phyloP scores from a whole-genome alignment of 2,888 invertebrate genomes.

The Leptinotarsa rubiginosa region DNA sequence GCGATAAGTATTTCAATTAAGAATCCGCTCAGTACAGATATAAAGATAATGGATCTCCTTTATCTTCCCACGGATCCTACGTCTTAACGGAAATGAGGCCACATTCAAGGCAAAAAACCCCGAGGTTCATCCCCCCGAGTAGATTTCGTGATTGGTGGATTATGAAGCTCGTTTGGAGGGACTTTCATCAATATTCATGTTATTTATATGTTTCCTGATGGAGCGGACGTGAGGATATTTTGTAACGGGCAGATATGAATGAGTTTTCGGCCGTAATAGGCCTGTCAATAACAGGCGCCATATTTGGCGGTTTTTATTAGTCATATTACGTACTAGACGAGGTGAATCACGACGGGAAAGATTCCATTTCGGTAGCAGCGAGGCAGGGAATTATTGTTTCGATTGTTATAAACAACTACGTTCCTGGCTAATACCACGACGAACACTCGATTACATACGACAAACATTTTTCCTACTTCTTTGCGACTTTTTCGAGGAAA shows the following conservation, averaged over 20 bases:
- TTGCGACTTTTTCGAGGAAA: too few relatives aligned
- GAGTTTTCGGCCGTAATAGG: not conserved
- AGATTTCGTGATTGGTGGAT: not conserved
- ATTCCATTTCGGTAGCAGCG: not conserved
- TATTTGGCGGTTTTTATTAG: not conserved
- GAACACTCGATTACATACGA: too few relatives aligned
- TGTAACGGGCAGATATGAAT: not conserved
- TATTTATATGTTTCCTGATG: not conserved
- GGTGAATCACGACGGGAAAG: not conserved
- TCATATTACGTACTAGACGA: not conserved
- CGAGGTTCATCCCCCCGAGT: not conserved
- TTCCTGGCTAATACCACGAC: too few relatives aligned
- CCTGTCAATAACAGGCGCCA: not conserved
- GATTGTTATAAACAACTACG: too few relatives aligned
- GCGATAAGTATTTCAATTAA: not conserved
- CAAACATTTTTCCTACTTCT: too few relatives aligned
- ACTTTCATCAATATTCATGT: slow-evolving; percentile 2
- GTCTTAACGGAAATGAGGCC: not conserved
- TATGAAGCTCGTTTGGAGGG: not conserved
- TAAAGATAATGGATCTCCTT: slow-evolving; percentile 8
- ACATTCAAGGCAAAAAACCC: not conserved
- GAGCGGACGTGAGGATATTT: not conserved
- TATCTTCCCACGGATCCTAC: not conserved
- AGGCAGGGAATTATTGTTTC: too few relatives aligned
- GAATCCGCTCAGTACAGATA: slow-evolving; percentile 2